These are phyloP conservation scores for Unio pictorum DNA, from an alignment of 2,888 invertebrate genomes.

Conservation along the genomic window DNA sequence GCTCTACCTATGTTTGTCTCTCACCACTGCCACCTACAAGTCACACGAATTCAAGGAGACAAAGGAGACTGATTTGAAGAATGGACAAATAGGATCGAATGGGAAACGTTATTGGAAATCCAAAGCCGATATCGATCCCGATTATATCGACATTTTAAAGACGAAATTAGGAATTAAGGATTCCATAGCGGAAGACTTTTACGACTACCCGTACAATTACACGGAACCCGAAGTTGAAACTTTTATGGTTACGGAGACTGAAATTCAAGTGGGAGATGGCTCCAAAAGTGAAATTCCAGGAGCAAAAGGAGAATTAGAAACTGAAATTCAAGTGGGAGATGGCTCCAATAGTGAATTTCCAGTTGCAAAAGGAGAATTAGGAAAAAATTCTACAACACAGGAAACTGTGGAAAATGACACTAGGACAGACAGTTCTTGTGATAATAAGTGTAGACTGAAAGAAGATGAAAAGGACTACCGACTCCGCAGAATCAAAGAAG, in stretches of 20 bases:
- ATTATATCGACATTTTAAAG: constrained; percentile 22
- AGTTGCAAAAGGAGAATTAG: background rate
- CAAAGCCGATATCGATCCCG: constrained; percentile 22
- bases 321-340: background rate
- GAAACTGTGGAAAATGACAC: constrained; percentile 1
- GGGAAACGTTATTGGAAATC: constrained; percentile 8
- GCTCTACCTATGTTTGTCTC: constrained; percentile 19
- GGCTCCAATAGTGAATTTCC: background rate
- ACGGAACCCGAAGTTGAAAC: constrained; percentile 6
- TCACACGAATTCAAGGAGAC: no score
- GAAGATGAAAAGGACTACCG: constrained; percentile 35
- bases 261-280: background rate
- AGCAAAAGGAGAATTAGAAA: background rate
- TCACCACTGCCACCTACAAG: no score
- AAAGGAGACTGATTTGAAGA: background rate
- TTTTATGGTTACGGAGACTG: background rate
- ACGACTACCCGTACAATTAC: no score
- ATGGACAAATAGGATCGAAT: constrained; percentile 9
- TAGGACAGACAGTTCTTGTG: constrained; percentile 10
- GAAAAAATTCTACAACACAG: background rate
- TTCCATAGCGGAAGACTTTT: no score
- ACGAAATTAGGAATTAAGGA: no score
- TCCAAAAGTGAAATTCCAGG: background rate
- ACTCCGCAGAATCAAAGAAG: constrained; percentile 35
- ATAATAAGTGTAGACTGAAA: constrained; percentile 29